A percentile compares a stretch with the other conserved stretches of the same genome.
These are phyloP conservation scores for Drosophila saltans DNA, from an alignment of 1,140 invertebrate species.

Conservation along the genomic window DNA sequence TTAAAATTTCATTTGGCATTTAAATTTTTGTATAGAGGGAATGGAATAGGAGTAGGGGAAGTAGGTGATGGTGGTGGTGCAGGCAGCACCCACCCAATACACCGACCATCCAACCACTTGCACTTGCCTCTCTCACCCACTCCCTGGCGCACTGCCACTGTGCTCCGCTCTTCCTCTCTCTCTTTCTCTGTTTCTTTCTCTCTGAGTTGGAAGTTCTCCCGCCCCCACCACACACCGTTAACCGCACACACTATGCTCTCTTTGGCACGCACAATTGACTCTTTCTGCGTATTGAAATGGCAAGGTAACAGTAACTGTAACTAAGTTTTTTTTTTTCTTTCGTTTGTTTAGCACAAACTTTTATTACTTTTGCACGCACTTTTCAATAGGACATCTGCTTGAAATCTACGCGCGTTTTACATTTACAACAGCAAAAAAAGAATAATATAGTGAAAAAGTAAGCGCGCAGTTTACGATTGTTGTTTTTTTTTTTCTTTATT, in stretches of 20 bases:
- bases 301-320: constrained; percentile 40
- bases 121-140: constrained; percentile 49
- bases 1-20: constrained; percentile 34
- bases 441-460: constrained; percentile 9
- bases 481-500: constrained; percentile 15
- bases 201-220: constrained; percentile 27
- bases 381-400: constrained; percentile 38
- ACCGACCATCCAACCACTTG: constrained; percentile 76
- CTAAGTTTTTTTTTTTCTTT: constrained; percentile 39
- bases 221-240: constrained; percentile 3
- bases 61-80: constrained; percentile 22
- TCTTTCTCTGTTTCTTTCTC: constrained; percentile 21
- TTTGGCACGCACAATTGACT: constrained; percentile 60
- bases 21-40: constrained; percentile 27
- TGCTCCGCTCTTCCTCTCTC: constrained; percentile 24
- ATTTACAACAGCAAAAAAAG: constrained; percentile 38
- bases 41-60: not conserved
- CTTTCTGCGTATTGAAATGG: constrained; percentile 26
- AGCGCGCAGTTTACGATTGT: constrained; percentile 13
- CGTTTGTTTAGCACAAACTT: constrained; percentile 37
- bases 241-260: constrained; percentile 11
- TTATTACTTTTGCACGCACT: constrained; percentile 52
- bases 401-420: constrained; percentile 66
- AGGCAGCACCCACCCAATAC: constrained; percentile 42
- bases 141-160: constrained; percentile 24